Evolutionary conservation across 2,888 invertebrate species (phyloP), one percentile per base, ranked within the genome.

Genomic region (Troides helena): DNA sequence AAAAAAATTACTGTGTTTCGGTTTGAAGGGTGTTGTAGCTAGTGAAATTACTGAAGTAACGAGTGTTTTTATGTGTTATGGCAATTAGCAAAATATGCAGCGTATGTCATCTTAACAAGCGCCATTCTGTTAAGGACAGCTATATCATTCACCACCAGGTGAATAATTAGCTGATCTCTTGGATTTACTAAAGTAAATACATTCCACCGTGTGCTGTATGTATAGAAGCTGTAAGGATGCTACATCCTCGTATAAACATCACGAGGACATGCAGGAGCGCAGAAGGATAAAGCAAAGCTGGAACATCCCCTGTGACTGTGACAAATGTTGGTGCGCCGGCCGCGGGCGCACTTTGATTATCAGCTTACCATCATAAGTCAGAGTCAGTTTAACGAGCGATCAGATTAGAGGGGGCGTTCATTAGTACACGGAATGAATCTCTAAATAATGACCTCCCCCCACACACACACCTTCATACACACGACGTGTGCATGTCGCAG

Each of bases 311-410:
- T 0, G 12, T 25, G 25, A 65, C 57, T 21, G 53, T 61, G 61
- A 67, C 53, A 61, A 56, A 61, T 53, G 61, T 18, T 7, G 30
- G 21, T 56, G 8, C 53, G 36, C 21, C 39, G 46, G 60, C 43
- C 57, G n/a, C 43, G 62, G 57, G 25, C 57, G 21, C 36, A 63
- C 50, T 59, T 68, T 62, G 63, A 63, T 64, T 68, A 64, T 68
- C 63, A 63, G 63, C 63, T 68, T 64, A 65, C 59, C 25, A 50
- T 65, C 69, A 71, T 72, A 64, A 50, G 70, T 73, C 71, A 68
- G 67, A 68, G 72, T 68, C 61, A 61, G 43, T 67, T 59, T 72
- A 71, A 74, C 68, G 65, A 71, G 66, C 62, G 53, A 71, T 73
- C 71, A 71, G 72, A 73, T 73, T 69, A 66, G 61, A 39, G 30